Evolutionary conservation across 2,797 vertebrate species (phyloP), one percentile per base, ranked within the genome.

Genomic region (Muscicapa striata): DNA sequence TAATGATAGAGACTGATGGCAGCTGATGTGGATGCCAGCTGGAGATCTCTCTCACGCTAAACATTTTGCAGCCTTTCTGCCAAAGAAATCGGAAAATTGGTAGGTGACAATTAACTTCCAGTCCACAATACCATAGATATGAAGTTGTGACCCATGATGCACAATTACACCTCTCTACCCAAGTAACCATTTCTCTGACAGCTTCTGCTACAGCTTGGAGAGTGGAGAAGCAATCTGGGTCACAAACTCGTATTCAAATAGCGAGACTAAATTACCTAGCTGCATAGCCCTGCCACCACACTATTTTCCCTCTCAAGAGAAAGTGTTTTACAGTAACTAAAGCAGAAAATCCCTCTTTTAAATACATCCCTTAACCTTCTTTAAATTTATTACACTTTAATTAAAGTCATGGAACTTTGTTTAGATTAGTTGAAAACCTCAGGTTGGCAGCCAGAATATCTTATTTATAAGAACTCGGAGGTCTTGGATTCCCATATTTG

Each of bases 301-400:
- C 45, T 70, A 67, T 22, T 46, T 20, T 40, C 45, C 52, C 43
- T 62, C 73, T 77, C 46, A 34, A 43, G 29, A 64, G 41, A 57
- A 79, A 89, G 46, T 27, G 41, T 20, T 80, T 36, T 58, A 63
- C 13, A 91, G 43, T 36, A 94, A 76, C 41, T 62, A 76, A 58
- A 84, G 51, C 64, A 49, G 75, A 30, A 66, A 81, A 94, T 78
- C 34, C 62, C 43, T 90, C 91, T 68, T 82, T 61, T 52, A 86
- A 91, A 80, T 57, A 83, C 41, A 64, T 26, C 45, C 49, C 57
- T 57, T 64, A 87, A 70, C 90, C 68, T 69, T 87, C 68, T 89
- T 96, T 34, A 63, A 72, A 93, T 93, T 95, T 95, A 97, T 74
- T 95, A 83, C 40, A 61, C 72, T 93, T 95, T 91, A 94, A 96